Evolutionary conservation across 1,140 invertebrate species (phyloP).

Genomic region (Drosophila obscura): DNA sequence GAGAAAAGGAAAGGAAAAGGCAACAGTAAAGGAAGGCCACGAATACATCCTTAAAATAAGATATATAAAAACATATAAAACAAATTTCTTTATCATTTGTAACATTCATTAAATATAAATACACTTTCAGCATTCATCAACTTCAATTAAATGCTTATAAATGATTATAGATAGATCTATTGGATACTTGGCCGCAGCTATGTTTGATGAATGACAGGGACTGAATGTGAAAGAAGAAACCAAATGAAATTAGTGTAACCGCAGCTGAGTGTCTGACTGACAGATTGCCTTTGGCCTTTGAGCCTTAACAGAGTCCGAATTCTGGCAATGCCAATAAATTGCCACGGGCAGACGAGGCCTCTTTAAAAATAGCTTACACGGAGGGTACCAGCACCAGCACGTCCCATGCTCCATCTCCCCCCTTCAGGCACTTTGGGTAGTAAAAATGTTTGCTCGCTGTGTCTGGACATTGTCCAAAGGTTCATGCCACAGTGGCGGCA

Average conservation of each 20-base stretch:
- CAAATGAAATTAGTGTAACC: constrained; percentile 1
- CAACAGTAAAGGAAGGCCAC: not conserved
- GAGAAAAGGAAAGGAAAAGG: not conserved
- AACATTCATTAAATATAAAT: not conserved
- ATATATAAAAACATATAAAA: too few species aligned
- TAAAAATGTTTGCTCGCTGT: constrained; percentile 5
- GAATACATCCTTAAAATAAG: too few species aligned
- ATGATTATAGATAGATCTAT: not conserved
- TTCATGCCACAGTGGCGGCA: too few species aligned
- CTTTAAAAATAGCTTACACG: constrained; percentile 1
- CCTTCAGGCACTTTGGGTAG: not conserved
- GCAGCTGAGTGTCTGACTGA: not conserved
- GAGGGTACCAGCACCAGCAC: not conserved
- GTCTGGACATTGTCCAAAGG: constrained; percentile 3
- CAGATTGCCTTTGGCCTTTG: constrained; percentile 1
- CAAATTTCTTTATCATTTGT: too few species aligned
- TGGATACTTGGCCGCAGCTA: not conserved
- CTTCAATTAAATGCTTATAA: constrained; percentile 3
- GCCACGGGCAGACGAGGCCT: constrained; percentile 5
- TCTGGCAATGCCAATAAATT: not conserved
- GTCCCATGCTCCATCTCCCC: too few species aligned
- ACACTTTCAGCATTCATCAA: not conserved
- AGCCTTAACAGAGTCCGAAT: not conserved
- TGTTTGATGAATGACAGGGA: constrained; percentile 1
- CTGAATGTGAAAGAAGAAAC: not conserved